phyloP scores from a whole-genome alignment of 2,888 invertebrate species.

The Malthinus flaveolus region DNA sequence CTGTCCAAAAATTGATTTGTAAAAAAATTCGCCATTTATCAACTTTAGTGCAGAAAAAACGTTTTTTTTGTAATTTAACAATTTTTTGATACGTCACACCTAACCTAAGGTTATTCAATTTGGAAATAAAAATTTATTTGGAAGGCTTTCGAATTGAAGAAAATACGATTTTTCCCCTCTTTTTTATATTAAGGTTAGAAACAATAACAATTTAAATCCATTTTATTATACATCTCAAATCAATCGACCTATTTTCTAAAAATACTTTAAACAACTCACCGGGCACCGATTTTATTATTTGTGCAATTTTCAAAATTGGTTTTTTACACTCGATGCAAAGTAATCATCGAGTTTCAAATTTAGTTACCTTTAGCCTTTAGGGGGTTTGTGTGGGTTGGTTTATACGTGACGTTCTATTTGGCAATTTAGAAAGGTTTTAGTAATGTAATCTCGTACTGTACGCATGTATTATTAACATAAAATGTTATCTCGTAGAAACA shows the following conservation, averaged over 20 bases:
- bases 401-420: not conserved
- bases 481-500: not conserved
- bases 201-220: too few relatives aligned
- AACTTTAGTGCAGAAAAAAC: too few relatives aligned
- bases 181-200: too few relatives aligned
- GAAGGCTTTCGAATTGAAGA: too few relatives aligned
- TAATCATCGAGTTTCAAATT: not conserved
- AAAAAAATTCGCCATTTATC: too few relatives aligned
- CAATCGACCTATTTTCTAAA: not conserved
- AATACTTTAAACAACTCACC: not conserved
- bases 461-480: not conserved
- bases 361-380: not conserved
- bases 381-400: not conserved
- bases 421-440: constrained; percentile 1
- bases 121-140: too few relatives aligned
- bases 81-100: too few relatives aligned
- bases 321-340: not conserved
- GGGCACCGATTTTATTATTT: not conserved
- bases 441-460: not conserved
- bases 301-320: not conserved
- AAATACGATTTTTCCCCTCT: too few relatives aligned
- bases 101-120: too few relatives aligned
- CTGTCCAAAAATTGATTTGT: too few relatives aligned
- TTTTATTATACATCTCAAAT: not conserved
- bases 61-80: too few relatives aligned